Conservation (phyloP, 2,797 vertebrate species). For the Toxotes lorentzi region DNA sequence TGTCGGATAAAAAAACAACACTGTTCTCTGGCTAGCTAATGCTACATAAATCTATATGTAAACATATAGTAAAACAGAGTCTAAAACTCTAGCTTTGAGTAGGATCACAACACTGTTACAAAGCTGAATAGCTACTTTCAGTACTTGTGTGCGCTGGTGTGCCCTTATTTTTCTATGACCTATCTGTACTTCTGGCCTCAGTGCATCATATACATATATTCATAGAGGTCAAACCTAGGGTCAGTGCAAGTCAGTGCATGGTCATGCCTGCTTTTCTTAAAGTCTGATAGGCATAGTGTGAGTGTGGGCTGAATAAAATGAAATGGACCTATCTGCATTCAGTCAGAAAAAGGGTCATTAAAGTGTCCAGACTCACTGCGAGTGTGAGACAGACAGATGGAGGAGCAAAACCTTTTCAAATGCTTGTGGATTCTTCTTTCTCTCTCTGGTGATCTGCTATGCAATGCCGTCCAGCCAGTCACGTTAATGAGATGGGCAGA, state of each 20-base stretch:
- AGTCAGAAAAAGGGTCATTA: constrained; percentile 64
- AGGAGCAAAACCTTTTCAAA: constrained; percentile 33
- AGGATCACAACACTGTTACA: constrained; percentile 52
- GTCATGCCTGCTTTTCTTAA: constrained; percentile 51
- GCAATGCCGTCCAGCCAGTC: constrained; percentile 41
- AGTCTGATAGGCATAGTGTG: constrained; percentile 26
- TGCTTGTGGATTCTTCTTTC: constrained; percentile 35
- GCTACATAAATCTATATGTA: constrained; percentile 72
- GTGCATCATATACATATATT: constrained; percentile 72
- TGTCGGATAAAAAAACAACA: constrained; percentile 64
- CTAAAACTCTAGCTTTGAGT: constrained; percentile 60
- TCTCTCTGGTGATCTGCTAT: constrained; percentile 40
- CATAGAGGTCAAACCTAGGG: constrained; percentile 65
- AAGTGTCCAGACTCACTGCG: constrained; percentile 56
- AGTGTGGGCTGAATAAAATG: constrained; percentile 63
- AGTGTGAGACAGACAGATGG: constrained; percentile 28
- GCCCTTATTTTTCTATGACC: constrained; percentile 41
- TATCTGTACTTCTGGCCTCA: constrained; percentile 42
- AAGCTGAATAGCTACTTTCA: constrained; percentile 54
- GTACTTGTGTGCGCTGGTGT: constrained; percentile 35
- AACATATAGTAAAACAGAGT: constrained; percentile 68
- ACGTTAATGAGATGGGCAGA: constrained; percentile 67
- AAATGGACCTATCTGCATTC: constrained; percentile 69
- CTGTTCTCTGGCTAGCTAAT: constrained; percentile 63
- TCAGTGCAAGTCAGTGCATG: constrained; percentile 24